Percentiles rank a stretch among this genome's conserved stretches.
Conservation (phyloP, 2,113 vertebrate genomes). For the Trematocara zebra region DNA sequence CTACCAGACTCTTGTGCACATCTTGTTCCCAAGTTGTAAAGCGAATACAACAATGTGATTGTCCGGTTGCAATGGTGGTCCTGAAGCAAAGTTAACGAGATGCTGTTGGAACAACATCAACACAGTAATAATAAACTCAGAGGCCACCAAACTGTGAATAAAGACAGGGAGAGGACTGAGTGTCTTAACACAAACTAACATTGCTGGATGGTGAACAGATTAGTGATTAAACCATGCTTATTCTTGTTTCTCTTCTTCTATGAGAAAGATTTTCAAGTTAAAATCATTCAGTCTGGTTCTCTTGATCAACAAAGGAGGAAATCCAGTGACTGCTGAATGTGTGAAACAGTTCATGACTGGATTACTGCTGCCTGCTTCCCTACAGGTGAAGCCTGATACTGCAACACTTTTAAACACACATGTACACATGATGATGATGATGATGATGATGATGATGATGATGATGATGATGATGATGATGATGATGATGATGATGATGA, state of each 20-base stretch:
- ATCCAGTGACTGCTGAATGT: not conserved
- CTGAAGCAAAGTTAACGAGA: not conserved
- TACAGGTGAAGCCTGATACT: conserved; percentile 18
- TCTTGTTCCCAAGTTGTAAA: not conserved
- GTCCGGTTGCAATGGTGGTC: not conserved
- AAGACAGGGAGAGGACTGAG: not conserved
- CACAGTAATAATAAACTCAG: not conserved
- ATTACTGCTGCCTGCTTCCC: not conserved
- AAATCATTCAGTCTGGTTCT: not conserved
- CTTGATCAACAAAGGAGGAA: conserved; percentile 5
- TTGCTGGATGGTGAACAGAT: not conserved
- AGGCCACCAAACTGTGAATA: not conserved
- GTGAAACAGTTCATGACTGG: conserved; percentile 1
- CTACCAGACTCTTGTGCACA: not conserved
- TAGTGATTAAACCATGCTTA: not conserved
- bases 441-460: not conserved
- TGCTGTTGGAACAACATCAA: not conserved
- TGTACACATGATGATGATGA: not conserved
- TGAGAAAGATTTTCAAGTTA: conserved; percentile 2
- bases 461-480: not conserved
- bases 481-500: not conserved
- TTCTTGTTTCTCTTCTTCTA: not conserved
- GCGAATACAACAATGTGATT: not conserved
- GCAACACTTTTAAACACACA: not conserved
- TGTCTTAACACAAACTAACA: not conserved